A percentile compares a stretch with the other conserved stretches of the same genome.
These are phyloP conservation scores for Antedon mediterranea DNA, from an alignment of 53 echinoderm and acorn worm genomes.

Conservation along the genomic window DNA sequence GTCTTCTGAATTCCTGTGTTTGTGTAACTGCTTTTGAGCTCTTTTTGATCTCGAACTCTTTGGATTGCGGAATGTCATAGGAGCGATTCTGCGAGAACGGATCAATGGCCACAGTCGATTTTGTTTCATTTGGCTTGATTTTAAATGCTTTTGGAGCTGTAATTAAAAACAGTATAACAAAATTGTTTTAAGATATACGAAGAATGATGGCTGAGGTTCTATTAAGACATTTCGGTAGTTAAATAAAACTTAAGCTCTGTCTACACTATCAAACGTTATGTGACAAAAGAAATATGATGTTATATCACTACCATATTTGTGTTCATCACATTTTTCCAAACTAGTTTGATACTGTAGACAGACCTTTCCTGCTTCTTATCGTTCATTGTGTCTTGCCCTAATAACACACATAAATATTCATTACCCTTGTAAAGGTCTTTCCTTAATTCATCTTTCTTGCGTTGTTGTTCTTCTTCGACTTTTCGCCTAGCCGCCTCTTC, in stretches of 20 bases:
- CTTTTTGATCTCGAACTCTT: constrained; percentile 58
- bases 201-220: too few relatives aligned
- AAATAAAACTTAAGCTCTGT: too few relatives aligned
- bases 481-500: constrained; percentile 25
- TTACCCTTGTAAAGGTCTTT: constrained; percentile 62
- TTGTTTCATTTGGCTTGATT: constrained; percentile 38
- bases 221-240: too few relatives aligned
- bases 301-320: too few relatives aligned
- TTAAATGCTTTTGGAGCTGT: constrained; percentile 73
- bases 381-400: background rate
- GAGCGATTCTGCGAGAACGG: constrained; percentile 58
- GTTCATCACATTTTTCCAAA: too few relatives aligned
- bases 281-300: too few relatives aligned
- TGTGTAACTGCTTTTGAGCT: constrained; percentile 50
- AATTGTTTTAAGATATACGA: too few relatives aligned
- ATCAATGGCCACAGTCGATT: constrained; percentile 43
- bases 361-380: background rate
- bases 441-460: background rate
- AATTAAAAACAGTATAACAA: too few relatives aligned
- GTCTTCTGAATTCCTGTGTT: constrained; percentile 15
- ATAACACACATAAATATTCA: background rate
- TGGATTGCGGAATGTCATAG: constrained; percentile 55
- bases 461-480: constrained; percentile 41
- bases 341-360: too few relatives aligned
- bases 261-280: too few relatives aligned